A percentile compares a stretch with the other conserved stretches of the same genome.
These are phyloP conservation scores for Argynnis bischoffii DNA, from an alignment of 2,888 invertebrate genomes.

Conservation along the genomic window DNA sequence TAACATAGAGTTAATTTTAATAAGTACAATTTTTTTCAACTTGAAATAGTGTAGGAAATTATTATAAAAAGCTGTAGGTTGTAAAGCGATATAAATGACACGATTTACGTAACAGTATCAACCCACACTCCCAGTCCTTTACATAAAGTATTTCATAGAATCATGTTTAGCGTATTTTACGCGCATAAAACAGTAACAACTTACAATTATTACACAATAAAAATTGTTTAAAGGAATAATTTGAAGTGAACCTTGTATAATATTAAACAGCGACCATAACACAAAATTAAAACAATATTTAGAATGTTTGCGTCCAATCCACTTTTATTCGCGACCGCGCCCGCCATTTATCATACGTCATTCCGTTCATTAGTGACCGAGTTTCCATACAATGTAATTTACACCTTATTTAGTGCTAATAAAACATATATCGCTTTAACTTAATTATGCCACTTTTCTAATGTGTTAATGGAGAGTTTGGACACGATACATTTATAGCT, in stretches of 20 bases:
- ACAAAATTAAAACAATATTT: slow-evolving; percentile 25
- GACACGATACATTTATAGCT: slow-evolving; percentile 43
- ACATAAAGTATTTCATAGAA: too few species aligned
- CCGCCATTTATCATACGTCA: slow-evolving; percentile 69
- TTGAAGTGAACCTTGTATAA: not conserved
- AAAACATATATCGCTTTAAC: slow-evolving; percentile 59
- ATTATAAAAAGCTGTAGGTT: too few species aligned
- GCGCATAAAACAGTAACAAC: too few species aligned
- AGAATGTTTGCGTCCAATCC: slow-evolving; percentile 56
- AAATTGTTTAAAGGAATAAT: not conserved
- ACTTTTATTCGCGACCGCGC: slow-evolving; percentile 67
- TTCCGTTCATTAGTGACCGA: slow-evolving; percentile 61
- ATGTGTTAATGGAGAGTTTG: slow-evolving; percentile 56
- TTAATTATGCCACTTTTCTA: slow-evolving; percentile 50
- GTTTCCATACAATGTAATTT: slow-evolving; percentile 45
- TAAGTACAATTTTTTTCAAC: too few species aligned
- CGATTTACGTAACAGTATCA: too few species aligned
- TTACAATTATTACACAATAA: too few species aligned
- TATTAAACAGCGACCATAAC: not conserved
- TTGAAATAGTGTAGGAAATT: too few species aligned
- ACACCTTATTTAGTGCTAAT: slow-evolving; percentile 58
- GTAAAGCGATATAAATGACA: too few species aligned
- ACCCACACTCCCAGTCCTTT: too few species aligned
- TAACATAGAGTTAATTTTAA: too few species aligned
- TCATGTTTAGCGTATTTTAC: too few species aligned